Conservation (phyloP, 2,888 invertebrate genomes). For the Hydrotaea diabolus region DNA sequence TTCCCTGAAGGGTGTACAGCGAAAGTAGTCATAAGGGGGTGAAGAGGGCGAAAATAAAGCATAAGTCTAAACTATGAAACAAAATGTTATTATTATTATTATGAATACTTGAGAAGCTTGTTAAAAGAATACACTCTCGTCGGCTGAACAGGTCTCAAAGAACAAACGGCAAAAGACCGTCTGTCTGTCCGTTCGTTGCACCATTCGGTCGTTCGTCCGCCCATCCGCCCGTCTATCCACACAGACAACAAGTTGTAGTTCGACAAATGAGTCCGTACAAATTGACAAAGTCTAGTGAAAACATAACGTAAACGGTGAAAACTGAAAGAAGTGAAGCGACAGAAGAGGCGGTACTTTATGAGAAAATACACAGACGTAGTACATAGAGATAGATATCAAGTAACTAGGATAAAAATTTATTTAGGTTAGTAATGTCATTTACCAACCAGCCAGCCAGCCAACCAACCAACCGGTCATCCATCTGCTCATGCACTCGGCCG, state of each 20-base stretch:
- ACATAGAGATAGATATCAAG: constrained; percentile 13
- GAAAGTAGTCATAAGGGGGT: background rate
- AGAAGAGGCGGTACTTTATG: background rate
- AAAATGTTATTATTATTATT: constrained; percentile 18
- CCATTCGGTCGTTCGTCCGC: too few relatives aligned
- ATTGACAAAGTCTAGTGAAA: constrained; percentile 8
- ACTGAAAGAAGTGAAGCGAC: background rate
- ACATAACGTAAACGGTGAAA: background rate
- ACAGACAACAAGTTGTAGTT: constrained; percentile 26
- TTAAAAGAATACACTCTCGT: background rate
- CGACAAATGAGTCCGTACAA: constrained; percentile 25
- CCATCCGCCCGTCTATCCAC: background rate
- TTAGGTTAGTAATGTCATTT: constrained; percentile 79
- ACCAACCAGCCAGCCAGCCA: constrained; percentile 49
- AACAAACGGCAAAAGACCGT: background rate
- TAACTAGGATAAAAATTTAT: constrained; percentile 71
- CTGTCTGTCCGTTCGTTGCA: background rate
- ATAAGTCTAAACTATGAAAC: background rate
- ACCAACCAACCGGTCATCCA: background rate
- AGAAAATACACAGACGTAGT: background rate
- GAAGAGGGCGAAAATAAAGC: background rate
- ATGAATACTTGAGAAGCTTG: background rate
- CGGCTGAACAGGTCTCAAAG: background rate
- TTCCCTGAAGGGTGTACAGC: background rate
- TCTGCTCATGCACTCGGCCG: background rate